Evolutionary conservation across 1,140 invertebrate species (phyloP), one percentile per base, ranked within the genome.

Genomic region (Scaptomyza graminum): DNA sequence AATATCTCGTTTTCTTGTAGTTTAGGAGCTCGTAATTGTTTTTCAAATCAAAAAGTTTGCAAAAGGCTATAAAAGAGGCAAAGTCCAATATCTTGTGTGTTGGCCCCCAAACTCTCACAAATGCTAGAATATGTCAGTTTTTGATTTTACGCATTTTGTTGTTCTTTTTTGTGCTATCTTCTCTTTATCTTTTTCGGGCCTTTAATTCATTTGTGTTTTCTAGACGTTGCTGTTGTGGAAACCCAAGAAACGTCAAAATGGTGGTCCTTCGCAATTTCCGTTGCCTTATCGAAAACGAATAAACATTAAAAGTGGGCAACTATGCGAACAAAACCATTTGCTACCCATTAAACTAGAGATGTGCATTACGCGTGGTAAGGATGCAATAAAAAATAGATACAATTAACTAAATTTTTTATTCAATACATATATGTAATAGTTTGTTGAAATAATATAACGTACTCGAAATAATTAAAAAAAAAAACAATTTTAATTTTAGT

Each of bases 271-370:
- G 81, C 81, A 85, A 87, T 85, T 85, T 85, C 81, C 81, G 81
- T 85, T 81, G 77, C 74, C 74, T 81, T 81, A 85, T 85, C 81
- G 82, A 87, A 85, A 85, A 81, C 82, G 81, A 71, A 85, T 85
- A 85, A 85, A 85, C 81, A 85, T 87, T 85, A 85, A 85, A 87
- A 81, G 52, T 55, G 66, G 54, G 60, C 61, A 76, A 84, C 69
- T 72, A 72, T 67, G 55, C 69, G 69, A 67, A 72, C 63, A 54
- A 71, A 72, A 67, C 69, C 56, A 43, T 22, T 25, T 28, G 37
- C 1, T 9, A 44, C 22, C 31, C 5, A 54, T 37, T 22, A 8
- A 8, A 25, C 18, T 55, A 60, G 69, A 54, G 69, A 72, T 72
- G 69, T 9, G 63, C 31, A 9, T 18, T 12, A 5, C 0, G 16